phyloP scores from a whole-genome alignment of 2,797 vertebrate genomes.

The Scolopax rusticola region DNA sequence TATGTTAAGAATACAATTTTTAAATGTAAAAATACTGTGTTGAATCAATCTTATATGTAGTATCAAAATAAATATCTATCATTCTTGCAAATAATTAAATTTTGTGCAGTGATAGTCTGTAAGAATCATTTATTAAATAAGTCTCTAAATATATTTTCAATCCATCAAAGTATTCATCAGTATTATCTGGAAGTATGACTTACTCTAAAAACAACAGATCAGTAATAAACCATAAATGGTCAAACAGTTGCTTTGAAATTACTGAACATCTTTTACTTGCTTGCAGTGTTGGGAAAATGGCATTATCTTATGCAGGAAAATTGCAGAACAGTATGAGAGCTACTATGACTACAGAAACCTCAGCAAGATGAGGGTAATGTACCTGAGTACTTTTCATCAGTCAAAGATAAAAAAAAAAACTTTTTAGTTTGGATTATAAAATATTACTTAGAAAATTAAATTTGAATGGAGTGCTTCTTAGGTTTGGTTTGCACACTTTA shows the following conservation, averaged over 20 bases:
- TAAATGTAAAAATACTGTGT: neutral
- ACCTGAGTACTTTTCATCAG: neutral
- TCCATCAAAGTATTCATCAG: neutral
- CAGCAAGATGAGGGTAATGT: constrained; percentile 97
- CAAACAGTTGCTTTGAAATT: neutral
- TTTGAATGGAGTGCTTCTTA: neutral
- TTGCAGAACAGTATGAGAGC: constrained; percentile 97
- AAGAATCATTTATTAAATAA: neutral
- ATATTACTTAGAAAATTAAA: neutral
- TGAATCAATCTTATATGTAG: neutral
- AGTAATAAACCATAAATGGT: neutral
- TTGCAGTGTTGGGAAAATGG: constrained; percentile 98
- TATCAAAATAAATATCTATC: neutral
- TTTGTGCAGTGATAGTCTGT: neutral
- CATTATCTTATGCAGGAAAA: constrained; percentile 96
- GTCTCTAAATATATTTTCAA: neutral
- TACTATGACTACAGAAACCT: constrained; percentile 99
- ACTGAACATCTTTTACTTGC: constrained; percentile 20
- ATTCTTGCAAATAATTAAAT: neutral
- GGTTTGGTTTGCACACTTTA: neutral
- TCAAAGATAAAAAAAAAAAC: neutral
- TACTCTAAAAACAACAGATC: neutral
- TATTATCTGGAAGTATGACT: neutral
- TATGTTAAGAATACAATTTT: neutral
- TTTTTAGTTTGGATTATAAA: neutral